phyloP scores from a whole-genome alignment of 2,113 vertebrate species.

The Epinephelus cyanopodus region DNA sequence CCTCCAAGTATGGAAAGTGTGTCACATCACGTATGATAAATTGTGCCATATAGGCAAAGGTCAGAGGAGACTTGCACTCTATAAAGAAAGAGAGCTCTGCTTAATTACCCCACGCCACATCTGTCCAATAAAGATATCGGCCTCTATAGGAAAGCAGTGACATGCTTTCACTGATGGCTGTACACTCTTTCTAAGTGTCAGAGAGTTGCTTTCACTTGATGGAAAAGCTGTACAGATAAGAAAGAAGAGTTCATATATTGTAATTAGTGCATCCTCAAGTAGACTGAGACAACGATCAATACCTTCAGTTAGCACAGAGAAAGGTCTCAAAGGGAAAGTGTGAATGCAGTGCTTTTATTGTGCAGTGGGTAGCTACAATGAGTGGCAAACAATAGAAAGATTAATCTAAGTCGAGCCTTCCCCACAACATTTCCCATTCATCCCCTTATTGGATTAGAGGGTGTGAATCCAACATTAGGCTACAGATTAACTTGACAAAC shows the following conservation, averaged over 20 bases:
- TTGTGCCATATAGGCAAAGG: conserved; percentile 56
- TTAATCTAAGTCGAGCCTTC: conserved; percentile 41
- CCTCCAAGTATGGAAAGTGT: conserved; percentile 24
- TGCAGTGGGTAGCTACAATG: conserved; percentile 17
- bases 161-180: conserved; percentile 47
- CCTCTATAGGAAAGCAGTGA: conserved; percentile 24
- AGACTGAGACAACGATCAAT: conserved; percentile 26
- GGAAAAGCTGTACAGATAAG: background rate
- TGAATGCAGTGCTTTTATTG: conserved; percentile 20
- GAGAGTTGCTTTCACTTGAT: conserved; percentile 33
- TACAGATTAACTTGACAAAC: conserved; percentile 61
- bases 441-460: conserved; percentile 66
- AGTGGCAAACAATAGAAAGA: conserved; percentile 56
- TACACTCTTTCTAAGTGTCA: conserved; percentile 48
- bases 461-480: conserved; percentile 56
- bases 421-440: conserved; percentile 42
- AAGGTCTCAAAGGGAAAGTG: conserved; percentile 1
- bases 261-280: conserved; percentile 5
- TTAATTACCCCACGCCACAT: conserved; percentile 68
- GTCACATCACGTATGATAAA: conserved; percentile 53
- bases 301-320: conserved; percentile 8
- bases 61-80: conserved; percentile 49
- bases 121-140: conserved; percentile 63
- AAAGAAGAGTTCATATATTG: background rate
- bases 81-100: conserved; percentile 49